Base-by-base conservation (phyloP, 2,888 invertebrate genomes). In the Alviniconcha strummeri region DNA sequence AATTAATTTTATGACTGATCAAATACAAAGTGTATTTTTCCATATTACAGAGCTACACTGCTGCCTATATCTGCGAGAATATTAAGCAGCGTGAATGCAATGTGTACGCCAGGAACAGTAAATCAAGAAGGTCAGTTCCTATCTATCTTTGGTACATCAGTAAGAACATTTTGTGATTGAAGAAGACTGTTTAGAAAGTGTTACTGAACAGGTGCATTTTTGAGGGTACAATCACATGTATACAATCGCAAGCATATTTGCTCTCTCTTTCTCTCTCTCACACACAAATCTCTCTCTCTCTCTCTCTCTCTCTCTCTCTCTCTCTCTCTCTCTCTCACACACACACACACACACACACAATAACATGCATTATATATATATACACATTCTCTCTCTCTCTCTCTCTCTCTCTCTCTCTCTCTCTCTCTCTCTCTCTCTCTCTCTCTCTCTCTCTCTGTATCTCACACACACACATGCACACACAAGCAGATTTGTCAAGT, bases 61-160 rank as follows among this genome's bases (percentile, higher is more conserved):
- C 86, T n/a, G 52, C 56, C 9, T 87, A 84, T 69, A 84, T 87
- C 54, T 71, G 69, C 52, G 80, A 75, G 55, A 83, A 87, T 52
- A 87, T 91, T 13, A 80, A 80, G 55, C 89, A 89, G 71, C 85
- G 89, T 83, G 87, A 88, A 72, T 89, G 90, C 84, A 87, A 85
- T 36, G 69, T 67, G 9, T 89, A 88, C 84, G 87, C 87, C 9
- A 81, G 74, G 56, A 82, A 88, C 80, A 71, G 52, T 5, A 87
- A 86, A 56, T 86, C 87, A 60, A 76, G 78, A 56, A 85, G 81
- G 89, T 89, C 85, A 86, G 87, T 86, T 76, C 8, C n/a, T 55
- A 6, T 0, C 11, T 78, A 5, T 71, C n/a, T 56, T n/a, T 13
- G 74, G 13, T 54, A 64, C n/a, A 15, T 36, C 36, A 36, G 36